Percentiles rank a stretch among this genome's conserved stretches.
Conservation (phyloP, 2,113 vertebrate genomes). For the Todiramphus chloris region DNA sequence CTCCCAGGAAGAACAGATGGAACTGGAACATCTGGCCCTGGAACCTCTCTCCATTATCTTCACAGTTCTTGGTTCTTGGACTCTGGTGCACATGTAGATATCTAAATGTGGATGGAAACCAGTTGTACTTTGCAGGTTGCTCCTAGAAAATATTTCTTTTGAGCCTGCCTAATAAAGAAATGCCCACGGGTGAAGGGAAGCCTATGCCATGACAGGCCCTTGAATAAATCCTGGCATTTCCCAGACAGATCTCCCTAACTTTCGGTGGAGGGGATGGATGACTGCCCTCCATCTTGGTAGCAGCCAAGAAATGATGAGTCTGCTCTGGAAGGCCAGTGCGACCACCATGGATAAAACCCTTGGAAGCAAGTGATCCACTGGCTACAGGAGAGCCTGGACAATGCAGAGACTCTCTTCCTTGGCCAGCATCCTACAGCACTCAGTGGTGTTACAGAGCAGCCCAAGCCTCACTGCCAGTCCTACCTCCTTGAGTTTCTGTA, state of each 20-base stretch:
- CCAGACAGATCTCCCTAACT: background rate
- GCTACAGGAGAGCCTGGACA: background rate
- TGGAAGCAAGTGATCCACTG: background rate
- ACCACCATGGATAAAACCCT: background rate
- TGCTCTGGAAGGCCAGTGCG: background rate
- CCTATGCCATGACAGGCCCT: background rate
- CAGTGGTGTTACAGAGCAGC: background rate
- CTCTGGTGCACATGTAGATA: background rate
- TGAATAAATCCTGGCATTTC: background rate
- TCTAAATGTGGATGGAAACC: background rate
- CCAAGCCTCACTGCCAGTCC: background rate
- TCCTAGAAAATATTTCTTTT: background rate
- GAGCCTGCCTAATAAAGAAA: background rate
- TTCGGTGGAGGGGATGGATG: background rate
- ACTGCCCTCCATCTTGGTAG: background rate
- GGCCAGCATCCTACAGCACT: background rate
- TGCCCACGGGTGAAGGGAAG: background rate
- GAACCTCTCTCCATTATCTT: background rate
- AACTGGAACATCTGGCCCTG: background rate
- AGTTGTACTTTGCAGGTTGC: accelerated
- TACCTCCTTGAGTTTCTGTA: background rate
- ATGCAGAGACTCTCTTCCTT: background rate
- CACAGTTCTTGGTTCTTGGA: background rate
- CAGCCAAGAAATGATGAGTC: background rate
- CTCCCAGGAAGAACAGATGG: background rate